Evolutionary conservation across 2,797 vertebrate species (phyloP).

Genomic region (Pelobates cultripes): DNA sequence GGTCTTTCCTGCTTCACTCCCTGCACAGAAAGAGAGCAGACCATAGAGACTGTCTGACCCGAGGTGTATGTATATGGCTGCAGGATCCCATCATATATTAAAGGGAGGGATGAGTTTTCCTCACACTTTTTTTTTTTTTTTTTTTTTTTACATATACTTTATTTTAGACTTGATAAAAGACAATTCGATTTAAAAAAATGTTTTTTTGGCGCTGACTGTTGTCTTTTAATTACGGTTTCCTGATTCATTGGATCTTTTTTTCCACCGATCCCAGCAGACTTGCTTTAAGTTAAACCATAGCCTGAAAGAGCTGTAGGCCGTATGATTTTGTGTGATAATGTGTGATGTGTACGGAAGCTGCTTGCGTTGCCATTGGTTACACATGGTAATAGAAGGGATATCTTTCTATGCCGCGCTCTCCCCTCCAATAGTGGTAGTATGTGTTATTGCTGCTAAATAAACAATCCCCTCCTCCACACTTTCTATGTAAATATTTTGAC

Average conservation of each 20-base stretch:
- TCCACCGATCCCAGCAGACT: background rate
- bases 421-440: conserved; percentile 44
- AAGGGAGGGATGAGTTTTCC: too few relatives aligned
- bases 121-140: too few relatives aligned
- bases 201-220: background rate
- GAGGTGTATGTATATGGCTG: too few relatives aligned
- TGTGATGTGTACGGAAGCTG: background rate
- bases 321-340: background rate
- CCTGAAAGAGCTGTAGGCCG: background rate
- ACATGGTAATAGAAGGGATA: background rate
- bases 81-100: too few relatives aligned
- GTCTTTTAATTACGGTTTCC: background rate
- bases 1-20: too few relatives aligned
- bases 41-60: too few relatives aligned
- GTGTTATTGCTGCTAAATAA: conserved; percentile 56
- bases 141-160: too few relatives aligned
- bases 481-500: conserved; percentile 67
- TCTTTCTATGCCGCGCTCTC: background rate
- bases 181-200: too few relatives aligned
- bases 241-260: background rate
- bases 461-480: conserved; percentile 52
- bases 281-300: too few relatives aligned
- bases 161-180: too few relatives aligned
- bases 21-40: too few relatives aligned
- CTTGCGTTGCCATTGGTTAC: background rate